These are phyloP conservation scores for Phoebastria nigripes DNA, from an alignment of 2,797 vertebrate genomes.

Conservation along the genomic window DNA sequence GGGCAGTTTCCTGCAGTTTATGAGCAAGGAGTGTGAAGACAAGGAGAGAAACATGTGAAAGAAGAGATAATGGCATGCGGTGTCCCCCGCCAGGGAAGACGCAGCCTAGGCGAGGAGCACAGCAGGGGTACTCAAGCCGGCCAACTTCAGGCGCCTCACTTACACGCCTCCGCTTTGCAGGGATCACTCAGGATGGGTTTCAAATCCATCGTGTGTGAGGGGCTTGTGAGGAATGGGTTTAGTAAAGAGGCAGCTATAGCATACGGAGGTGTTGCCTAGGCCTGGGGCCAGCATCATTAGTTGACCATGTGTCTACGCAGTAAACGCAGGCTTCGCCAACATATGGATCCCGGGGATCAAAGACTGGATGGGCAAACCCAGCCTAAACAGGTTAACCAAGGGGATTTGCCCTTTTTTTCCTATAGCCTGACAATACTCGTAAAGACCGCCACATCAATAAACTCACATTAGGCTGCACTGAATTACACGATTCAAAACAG, in stretches of 20 bases:
- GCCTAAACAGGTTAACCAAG: background rate
- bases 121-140: background rate
- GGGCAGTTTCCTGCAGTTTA: background rate
- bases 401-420: background rate
- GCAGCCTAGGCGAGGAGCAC: background rate
- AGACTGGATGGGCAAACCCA: background rate
- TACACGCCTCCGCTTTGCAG: accelerated
- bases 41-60: background rate
- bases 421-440: background rate
- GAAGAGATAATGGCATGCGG: background rate
- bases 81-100: accelerated
- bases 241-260: background rate
- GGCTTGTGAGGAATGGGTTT: background rate
- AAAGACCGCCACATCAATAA: background rate
- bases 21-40: background rate
- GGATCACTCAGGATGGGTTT: background rate
- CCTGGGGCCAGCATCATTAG: background rate
- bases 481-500: background rate
- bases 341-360: background rate
- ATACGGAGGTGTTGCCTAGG: background rate
- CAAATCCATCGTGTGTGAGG: accelerated
- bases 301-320: background rate
- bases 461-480: background rate
- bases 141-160: background rate
- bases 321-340: background rate